Percentiles rank a stretch among this genome's conserved stretches.
Evolutionary conservation across 2,888 invertebrate species (phyloP).

Genomic region (Tanypteryx hageni): DNA sequence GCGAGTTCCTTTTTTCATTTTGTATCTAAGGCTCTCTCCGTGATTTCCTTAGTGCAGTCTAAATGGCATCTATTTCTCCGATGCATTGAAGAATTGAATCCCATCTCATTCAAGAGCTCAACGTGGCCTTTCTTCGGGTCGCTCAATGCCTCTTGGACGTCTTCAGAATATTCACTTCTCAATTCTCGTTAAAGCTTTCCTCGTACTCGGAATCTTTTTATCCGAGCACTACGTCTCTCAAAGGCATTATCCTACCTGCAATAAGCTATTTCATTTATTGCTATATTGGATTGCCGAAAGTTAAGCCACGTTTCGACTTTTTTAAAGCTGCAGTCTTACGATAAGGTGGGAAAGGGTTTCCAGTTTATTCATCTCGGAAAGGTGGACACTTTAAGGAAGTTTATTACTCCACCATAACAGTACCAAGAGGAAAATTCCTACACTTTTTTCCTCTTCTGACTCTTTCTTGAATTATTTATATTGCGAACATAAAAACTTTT

Average conservation of each 20-base stretch:
- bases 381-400: not conserved
- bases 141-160: not conserved
- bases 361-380: not conserved
- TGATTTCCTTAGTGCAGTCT: not conserved
- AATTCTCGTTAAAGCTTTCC: not conserved
- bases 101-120: not conserved
- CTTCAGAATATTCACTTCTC: not conserved
- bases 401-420: not conserved
- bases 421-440: not conserved
- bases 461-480: constrained; percentile 6
- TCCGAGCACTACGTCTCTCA: not conserved
- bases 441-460: not conserved
- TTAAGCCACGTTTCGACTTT: not conserved
- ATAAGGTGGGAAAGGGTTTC: not conserved
- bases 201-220: not conserved
- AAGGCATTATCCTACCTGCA: not conserved
- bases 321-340: not conserved
- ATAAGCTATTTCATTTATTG: constrained; percentile 22
- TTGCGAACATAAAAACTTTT: not conserved
- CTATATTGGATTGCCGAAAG: not conserved
- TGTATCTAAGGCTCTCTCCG: not conserved
- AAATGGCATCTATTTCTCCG: not conserved
- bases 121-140: not conserved
- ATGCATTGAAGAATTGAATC: not conserved
- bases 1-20: not conserved